Conservation (phyloP, 2,888 invertebrate genomes). For the Branchellion lobata region DNA sequence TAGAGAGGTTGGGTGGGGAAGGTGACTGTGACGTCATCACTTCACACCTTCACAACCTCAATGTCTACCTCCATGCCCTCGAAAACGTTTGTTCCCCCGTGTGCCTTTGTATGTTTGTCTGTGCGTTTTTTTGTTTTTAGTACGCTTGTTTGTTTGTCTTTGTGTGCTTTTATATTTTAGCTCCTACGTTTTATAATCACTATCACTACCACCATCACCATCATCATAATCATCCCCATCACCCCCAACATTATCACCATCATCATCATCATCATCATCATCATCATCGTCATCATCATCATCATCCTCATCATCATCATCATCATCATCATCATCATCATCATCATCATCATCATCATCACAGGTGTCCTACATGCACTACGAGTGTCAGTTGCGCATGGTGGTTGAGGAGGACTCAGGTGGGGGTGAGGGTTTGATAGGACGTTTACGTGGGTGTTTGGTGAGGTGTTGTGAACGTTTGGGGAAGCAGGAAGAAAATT, state of each 20-base stretch:
- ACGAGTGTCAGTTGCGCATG: neutral
- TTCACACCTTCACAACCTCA: neutral
- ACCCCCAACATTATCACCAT: too few species aligned
- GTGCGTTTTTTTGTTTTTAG: neutral
- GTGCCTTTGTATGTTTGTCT: conserved; percentile 26
- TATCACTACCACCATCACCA: too few species aligned
- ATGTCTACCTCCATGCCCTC: neutral
- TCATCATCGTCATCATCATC: conserved; percentile 20
- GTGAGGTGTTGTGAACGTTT: neutral
- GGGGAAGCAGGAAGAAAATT: neutral
- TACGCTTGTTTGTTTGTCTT: neutral
- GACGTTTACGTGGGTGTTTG: neutral
- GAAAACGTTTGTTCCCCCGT: conserved; percentile 42
- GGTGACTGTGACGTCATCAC: neutral
- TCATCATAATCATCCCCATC: neutral
- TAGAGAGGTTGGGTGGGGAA: neutral
- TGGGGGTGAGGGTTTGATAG: too few species aligned
- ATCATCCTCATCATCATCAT: conserved; percentile 23
- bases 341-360: conserved; percentile 37
- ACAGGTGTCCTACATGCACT: neutral
- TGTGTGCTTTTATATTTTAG: neutral
- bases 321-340: conserved; percentile 37
- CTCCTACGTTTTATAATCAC: neutral
- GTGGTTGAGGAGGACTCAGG: neutral
- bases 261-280: conserved; percentile 19